Conservation (phyloP, 1,140 invertebrate genomes). For the Asobara japonica region DNA sequence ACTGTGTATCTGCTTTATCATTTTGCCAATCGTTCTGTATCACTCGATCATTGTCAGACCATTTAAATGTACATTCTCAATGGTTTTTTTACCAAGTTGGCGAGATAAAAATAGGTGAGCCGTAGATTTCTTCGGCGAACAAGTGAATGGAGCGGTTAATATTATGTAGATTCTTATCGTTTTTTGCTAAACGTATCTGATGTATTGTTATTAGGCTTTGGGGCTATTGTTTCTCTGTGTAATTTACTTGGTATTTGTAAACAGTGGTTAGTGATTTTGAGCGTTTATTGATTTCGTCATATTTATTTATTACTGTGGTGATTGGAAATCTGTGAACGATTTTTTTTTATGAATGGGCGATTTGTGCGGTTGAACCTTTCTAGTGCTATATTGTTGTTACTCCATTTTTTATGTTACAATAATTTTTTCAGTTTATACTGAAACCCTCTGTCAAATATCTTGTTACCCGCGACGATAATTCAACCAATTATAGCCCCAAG, state of each 20-base stretch:
- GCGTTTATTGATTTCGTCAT: neutral
- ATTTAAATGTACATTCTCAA: conserved; percentile 17
- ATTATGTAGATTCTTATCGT: conserved; percentile 11
- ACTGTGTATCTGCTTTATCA: conserved; percentile 35
- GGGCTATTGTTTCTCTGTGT: neutral
- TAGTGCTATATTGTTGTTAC: neutral
- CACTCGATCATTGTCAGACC: conserved; percentile 27
- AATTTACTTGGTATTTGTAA: neutral
- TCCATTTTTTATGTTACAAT: neutral
- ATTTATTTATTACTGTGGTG: neutral
- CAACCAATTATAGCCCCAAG: neutral
- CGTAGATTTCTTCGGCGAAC: neutral
- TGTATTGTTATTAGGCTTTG: neutral
- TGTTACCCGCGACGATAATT: neutral
- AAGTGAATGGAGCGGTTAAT: neutral
- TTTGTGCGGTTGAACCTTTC: neutral
- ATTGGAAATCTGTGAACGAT: neutral
- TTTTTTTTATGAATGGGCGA: neutral
- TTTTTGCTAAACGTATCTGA: neutral
- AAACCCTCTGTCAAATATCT: neutral
- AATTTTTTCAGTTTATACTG: neutral
- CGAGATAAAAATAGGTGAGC: neutral
- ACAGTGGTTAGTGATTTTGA: neutral
- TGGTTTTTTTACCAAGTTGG: neutral
- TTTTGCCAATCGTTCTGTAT: conserved; percentile 32